A percentile compares a stretch with the other conserved stretches of the same genome.
These are phyloP conservation scores for Thunnus thynnus DNA, from an alignment of 2,113 vertebrate species.

Conservation along the genomic window DNA sequence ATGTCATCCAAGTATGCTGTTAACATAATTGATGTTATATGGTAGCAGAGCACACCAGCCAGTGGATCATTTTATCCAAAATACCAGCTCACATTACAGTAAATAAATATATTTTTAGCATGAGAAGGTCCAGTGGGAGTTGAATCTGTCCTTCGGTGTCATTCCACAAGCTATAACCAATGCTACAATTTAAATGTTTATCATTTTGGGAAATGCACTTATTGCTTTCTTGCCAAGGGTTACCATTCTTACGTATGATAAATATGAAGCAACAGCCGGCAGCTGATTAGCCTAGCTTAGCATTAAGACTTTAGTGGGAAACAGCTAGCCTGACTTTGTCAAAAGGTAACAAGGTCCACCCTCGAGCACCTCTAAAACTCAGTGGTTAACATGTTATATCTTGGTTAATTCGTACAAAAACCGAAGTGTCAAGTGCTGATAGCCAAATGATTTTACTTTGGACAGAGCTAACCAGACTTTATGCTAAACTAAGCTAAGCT, in stretches of 20 bases:
- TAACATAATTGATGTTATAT: conserved; percentile 30
- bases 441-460: not conserved
- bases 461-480: not conserved
- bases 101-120: not conserved
- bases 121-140: not conserved
- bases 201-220: too few relatives aligned
- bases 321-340: too few relatives aligned
- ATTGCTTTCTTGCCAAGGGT: too few relatives aligned
- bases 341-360: too few relatives aligned
- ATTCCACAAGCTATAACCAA: not conserved
- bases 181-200: too few relatives aligned
- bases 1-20: conserved; percentile 42
- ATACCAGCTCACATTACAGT: conserved; percentile 26
- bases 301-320: too few relatives aligned
- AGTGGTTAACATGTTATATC: not conserved
- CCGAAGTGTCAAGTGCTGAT: not conserved
- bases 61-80: conserved; percentile 12
- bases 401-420: not conserved
- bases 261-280: too few relatives aligned
- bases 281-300: too few relatives aligned
- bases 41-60: conserved; percentile 16
- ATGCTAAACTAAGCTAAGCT: not conserved
- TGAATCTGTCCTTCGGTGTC: not conserved
- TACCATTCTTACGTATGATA: too few relatives aligned
- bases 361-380: too few relatives aligned